phyloP scores from a whole-genome alignment of 2,113 vertebrate species.

The Vombatus ursinus region DNA sequence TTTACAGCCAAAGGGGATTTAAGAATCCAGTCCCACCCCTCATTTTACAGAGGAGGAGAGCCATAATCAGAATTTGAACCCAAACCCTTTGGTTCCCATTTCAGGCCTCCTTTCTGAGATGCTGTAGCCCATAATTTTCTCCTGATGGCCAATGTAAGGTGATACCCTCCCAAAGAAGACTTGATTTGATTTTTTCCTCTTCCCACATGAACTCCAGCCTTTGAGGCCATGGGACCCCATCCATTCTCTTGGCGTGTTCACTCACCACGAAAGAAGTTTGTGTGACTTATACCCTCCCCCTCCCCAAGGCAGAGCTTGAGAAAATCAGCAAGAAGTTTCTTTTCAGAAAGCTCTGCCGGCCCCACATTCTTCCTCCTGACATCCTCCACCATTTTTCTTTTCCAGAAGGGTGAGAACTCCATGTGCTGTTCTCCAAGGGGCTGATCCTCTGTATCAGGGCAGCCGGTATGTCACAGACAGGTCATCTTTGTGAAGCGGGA shows the following conservation, averaged over 20 bases:
- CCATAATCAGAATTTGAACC: background rate
- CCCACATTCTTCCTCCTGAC: constrained; percentile 31
- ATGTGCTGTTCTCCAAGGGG: background rate
- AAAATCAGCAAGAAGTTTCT: constrained; percentile 21
- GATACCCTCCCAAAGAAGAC: background rate
- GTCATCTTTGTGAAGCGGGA: background rate
- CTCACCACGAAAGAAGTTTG: constrained; percentile 32
- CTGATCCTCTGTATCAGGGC: background rate
- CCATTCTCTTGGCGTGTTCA: background rate
- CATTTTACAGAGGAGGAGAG: background rate
- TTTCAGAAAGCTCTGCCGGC: background rate
- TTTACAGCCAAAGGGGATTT: background rate
- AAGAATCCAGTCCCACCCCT: too few species aligned
- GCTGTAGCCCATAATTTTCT: background rate
- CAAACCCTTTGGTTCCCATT: background rate
- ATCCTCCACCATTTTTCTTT: constrained; percentile 21
- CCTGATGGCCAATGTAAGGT: background rate
- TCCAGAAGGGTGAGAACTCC: background rate
- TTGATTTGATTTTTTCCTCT: background rate
- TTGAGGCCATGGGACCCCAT: background rate
- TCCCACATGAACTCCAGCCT: constrained; percentile 1
- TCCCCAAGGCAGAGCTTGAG: background rate
- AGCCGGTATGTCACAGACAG: background rate
- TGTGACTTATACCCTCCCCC: background rate
- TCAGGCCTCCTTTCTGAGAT: background rate